Base-by-base conservation (phyloP, 2,113 vertebrate species). In the Chiloscyllium plagiosum region DNA sequence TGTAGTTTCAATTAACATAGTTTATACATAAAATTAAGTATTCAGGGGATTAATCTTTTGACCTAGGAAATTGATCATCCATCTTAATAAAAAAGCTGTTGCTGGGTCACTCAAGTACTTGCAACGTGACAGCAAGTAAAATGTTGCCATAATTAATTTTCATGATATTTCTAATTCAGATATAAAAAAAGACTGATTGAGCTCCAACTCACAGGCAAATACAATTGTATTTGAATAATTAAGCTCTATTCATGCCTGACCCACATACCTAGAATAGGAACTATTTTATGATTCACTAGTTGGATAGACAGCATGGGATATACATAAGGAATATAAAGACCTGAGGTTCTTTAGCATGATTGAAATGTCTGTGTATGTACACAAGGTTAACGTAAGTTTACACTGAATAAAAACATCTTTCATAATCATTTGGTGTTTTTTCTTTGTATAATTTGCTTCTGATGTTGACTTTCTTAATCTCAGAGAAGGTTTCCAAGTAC, bases 131-230 rank as follows among this genome's bases (percentile, higher is more conserved):
- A 90, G 87, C 52, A 90, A 90, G 61, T 90, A 90, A 90, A 90
- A 26, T 65, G 87, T 90, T 90, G 50, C 87, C 61, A 52, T 52
- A 90, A 90, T 90, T 90, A 90, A 65, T 33, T 90, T 90, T 61
- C 87, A 90, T 90, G 87, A 52, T 61, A 90, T 90, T 90, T 61
- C 87, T 90, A 90, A 90, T 90, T 61, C 29, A 90, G 87, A 90
- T 61, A 90, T 90, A 61, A 90, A 90, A 47, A 90, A 90, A 90
- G 87, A 90, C 87, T 90, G 87, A 90, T 61, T 90, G 87, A 61
- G 87, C 56, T 90, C 52, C 50, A 33, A 90, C 50, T 29, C 87
- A 90, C 52, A 61, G 87, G 87, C 87, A 90, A 90, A 61, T 90
- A 33, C 3, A 86, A 90, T 90, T 52, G 52, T 2, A 90, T 90